A percentile compares a stretch with the other conserved stretches of the same genome.
Evolutionary conservation across 2,113 vertebrate species (phyloP).

Genomic region (Alosa alosa): DNA sequence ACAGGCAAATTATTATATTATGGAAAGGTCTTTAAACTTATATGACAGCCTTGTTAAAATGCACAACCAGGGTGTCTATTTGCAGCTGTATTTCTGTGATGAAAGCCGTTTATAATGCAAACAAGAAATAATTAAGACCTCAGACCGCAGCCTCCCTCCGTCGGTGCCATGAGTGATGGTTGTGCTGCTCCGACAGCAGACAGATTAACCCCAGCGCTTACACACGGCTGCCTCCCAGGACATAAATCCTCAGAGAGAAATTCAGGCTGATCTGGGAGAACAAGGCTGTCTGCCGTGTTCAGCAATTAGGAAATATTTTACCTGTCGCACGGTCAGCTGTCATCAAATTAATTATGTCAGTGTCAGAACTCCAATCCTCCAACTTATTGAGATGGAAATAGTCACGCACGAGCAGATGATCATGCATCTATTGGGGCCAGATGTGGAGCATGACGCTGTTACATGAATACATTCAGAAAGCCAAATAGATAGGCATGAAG

Average conservation of each 20-base stretch:
- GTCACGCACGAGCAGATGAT: neutral
- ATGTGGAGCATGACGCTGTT: neutral
- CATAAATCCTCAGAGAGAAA: conserved; percentile 4
- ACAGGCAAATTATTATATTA: neutral
- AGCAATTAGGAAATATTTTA: neutral
- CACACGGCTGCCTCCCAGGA: neutral
- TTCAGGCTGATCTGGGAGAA: neutral
- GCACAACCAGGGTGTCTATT: conserved; percentile 29
- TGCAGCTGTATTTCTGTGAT: conserved; percentile 43
- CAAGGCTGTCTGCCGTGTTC: neutral
- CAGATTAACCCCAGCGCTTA: conserved; percentile 39
- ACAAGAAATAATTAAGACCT: conserved; percentile 49
- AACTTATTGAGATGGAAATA: neutral
- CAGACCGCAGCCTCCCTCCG: conserved; percentile 17
- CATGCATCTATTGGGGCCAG: neutral
- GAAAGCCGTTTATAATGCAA: conserved; percentile 37
- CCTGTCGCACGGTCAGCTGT: neutral
- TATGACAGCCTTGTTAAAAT: neutral
- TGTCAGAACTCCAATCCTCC: neutral
- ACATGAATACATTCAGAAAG: neutral
- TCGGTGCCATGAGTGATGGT: conserved; percentile 32
- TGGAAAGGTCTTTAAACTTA: neutral
- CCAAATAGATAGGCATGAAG: too few species aligned
- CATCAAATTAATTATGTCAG: neutral
- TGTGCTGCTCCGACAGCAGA: neutral